Evolutionary conservation across 2,113 vertebrate species (phyloP), one percentile per base, ranked within the genome.

Genomic region (Hipposideros armiger): DNA sequence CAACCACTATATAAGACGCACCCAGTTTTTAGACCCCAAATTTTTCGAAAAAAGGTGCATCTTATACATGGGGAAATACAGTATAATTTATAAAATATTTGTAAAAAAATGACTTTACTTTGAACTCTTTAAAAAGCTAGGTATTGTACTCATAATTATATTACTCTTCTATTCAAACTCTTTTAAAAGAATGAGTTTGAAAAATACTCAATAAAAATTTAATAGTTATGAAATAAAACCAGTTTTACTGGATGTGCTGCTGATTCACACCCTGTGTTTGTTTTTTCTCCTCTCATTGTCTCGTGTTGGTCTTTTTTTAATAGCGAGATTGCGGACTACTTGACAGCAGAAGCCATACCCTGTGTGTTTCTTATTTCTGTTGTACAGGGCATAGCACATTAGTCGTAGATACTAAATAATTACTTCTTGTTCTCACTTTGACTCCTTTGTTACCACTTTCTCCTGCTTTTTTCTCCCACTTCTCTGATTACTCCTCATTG

Each of bases 41-140:
- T 36, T 36, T 36, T 36, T 36, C 36, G 36, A 36, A 36, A 36
- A 36, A 36, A 36, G 36, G 36, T 36, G 36, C 36, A 36, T 36
- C 36, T 36, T 36, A 36, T 36, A 36, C 36, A 36, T 36, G 36
- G 36, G 36, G 36, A 36, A 36, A 36, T 36, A 36, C 36, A 36
- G 36, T 96, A 26, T 36, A 83, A 58, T 66, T 87, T 82, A 83
- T 52, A 88, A 91, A 83, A 30, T 84, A 94, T 87, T 82, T 88
- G 3, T 87, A 92, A 80, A 83, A 88, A 56, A 85, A 36, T 36
- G 2, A 36, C 36, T 78, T 95, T 3, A 14, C 52, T 82, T 58
- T 69, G 19, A 54, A 74, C 52, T 76, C 22, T 84, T 80, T 36
- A 66, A 95, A 93, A 81, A 82, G 8, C 52, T 40, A n/a, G 24